Evolutionary conservation across 2,113 vertebrate genomes (phyloP), one percentile per base, ranked within the genome.

Genomic region (Spea multiplicata): DNA sequence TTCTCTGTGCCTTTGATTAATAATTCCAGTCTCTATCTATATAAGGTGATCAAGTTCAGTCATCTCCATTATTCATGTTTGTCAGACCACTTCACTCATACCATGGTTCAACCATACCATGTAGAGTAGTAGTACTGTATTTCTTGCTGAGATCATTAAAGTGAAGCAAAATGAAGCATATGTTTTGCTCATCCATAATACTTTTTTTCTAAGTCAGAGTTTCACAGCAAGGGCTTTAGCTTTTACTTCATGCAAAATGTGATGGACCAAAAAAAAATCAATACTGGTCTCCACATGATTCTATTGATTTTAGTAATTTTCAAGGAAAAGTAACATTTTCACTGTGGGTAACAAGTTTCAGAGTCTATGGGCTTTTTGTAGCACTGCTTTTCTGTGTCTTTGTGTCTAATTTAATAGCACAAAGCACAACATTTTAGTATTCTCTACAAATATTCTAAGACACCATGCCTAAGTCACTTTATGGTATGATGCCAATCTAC

Each of bases 241-340:
- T 8, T 61, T 69, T 76, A 46, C 50, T 75, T 53, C 30, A n/a
- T 71, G 45, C 55, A 62, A 77, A 77, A 77, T 50, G 16, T 61
- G 44, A 66, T 78, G 69, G 76, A 44, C 55, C 68, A 78, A 64
- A 78, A 46, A n/a, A 53, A 78, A 78, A 78, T 72, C 76, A 17
- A 78, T 78, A 78, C 71, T 66, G 72, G 59, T 53, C 69, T 10
- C 76, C 30, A 16, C 68, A 64, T 78, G 76, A 77, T 46, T 46
- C n/a, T 66, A 78, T 72, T 72, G 76, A 78, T 72, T 72, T 66
- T 44, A 6, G 12, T 48, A 55, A 72, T 65, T 64, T 72, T 64
- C 14, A 61, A 16, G 47, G 59, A 72, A 78, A 78, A 72, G 61
- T 78, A 66, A 66, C 48, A 78, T 78, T 72, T 78, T 55, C 49